Evolutionary conservation across 2,888 invertebrate species (phyloP).

Genomic region (Prosopocoilus inquinatus): DNA sequence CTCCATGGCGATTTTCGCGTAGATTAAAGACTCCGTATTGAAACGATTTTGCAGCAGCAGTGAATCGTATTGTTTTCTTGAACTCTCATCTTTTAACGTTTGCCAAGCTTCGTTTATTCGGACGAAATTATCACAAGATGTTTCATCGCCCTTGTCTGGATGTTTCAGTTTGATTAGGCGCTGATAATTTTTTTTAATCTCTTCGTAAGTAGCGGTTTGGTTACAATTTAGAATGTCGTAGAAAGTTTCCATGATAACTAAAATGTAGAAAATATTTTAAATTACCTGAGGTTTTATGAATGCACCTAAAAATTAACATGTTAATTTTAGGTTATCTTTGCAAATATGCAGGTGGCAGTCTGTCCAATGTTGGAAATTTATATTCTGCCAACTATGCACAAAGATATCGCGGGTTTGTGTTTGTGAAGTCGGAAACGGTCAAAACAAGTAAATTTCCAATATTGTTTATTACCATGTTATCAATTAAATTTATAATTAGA

Average conservation of each 20-base stretch:
- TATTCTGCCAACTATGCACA: too few relatives aligned
- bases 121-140: conserved; percentile 49
- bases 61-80: conserved; percentile 66
- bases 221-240: conserved; percentile 59
- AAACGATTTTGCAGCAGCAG: conserved; percentile 59
- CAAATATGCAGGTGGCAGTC: too few relatives aligned
- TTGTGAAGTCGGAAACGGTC: too few relatives aligned
- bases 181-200: conserved; percentile 63
- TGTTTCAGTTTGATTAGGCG: conserved; percentile 57
- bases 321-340: background rate
- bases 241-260: conserved; percentile 43
- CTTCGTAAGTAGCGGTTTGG: conserved; percentile 55
- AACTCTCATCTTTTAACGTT: conserved; percentile 59
- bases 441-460: too few relatives aligned
- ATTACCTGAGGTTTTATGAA: too few relatives aligned
- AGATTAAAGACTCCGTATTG: conserved; percentile 58
- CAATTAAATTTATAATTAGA: too few relatives aligned
- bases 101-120: conserved; percentile 71
- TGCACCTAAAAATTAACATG: too few relatives aligned
- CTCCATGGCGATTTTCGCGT: conserved; percentile 55
- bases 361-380: too few relatives aligned
- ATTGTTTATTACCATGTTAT: too few relatives aligned
- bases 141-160: conserved; percentile 58
- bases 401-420: too few relatives aligned
- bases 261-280: too few relatives aligned